phyloP scores from a whole-genome alignment of 2,888 invertebrate species.

The Harpalus rufipes region DNA sequence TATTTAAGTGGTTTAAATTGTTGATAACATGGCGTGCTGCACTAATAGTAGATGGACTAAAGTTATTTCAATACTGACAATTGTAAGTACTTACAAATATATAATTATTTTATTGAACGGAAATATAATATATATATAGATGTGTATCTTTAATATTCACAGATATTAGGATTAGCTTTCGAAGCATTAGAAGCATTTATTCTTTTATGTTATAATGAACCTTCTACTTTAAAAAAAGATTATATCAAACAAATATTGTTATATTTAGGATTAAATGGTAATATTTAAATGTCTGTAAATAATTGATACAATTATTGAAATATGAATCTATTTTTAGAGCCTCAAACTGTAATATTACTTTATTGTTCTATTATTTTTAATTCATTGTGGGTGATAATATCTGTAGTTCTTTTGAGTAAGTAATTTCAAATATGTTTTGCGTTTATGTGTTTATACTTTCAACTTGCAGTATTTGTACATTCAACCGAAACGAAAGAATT shows the following conservation, averaged over 20 bases:
- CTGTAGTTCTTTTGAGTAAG: constrained; percentile 1
- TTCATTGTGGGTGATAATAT: neutral
- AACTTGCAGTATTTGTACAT: neutral
- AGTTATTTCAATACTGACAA: constrained; percentile 4
- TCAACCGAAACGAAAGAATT: neutral
- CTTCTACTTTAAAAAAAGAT: no score
- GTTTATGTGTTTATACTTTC: neutral
- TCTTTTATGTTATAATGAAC: no score
- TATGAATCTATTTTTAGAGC: constrained; percentile 1
- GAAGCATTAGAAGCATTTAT: no score
- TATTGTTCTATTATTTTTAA: constrained; percentile 3
- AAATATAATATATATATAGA: no score
- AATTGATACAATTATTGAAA: neutral
- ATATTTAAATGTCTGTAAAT: neutral
- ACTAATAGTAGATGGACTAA: constrained; percentile 20
- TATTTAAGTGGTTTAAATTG: constrained; percentile 23
- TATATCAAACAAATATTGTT: neutral
- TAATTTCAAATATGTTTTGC: neutral
- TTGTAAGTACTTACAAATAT: constrained; percentile 14
- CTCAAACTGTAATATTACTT: neutral
- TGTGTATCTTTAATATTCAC: no score
- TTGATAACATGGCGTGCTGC: constrained; percentile 28
- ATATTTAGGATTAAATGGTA: neutral
- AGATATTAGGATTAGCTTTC: no score
- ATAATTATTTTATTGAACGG: neutral